Conservation (phyloP, 1,140 invertebrate species). For the Trigoniulus corallinus region DNA sequence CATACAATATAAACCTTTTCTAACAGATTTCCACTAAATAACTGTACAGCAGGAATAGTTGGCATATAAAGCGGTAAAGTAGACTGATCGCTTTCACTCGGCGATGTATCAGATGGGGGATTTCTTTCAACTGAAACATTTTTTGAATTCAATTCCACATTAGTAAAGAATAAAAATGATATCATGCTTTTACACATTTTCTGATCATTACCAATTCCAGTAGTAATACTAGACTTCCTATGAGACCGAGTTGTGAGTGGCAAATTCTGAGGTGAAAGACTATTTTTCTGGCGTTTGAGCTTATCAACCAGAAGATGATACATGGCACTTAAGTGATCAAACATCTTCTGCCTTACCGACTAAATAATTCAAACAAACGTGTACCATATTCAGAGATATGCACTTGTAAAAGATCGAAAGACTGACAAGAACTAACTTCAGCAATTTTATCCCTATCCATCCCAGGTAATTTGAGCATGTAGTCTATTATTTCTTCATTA, state of each 20-base stretch:
- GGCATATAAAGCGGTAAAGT: slow-evolving; percentile 11
- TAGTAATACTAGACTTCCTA: slow-evolving; percentile 44
- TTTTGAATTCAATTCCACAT: not conserved
- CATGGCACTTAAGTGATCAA: slow-evolving; percentile 92
- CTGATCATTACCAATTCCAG: slow-evolving; percentile 31
- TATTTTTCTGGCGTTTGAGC: slow-evolving; percentile 31
- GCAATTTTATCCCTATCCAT: slow-evolving; percentile 52
- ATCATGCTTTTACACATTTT: not conserved
- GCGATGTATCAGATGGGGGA: slow-evolving; percentile 11
- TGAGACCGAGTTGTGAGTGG: slow-evolving; percentile 26
- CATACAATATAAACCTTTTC: slow-evolving; percentile 40
- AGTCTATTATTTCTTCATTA: slow-evolving; percentile 49
- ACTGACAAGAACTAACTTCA: slow-evolving; percentile 33
- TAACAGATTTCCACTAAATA: slow-evolving; percentile 19
- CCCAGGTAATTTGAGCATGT: slow-evolving; percentile 64
- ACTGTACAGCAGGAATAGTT: slow-evolving; percentile 12
- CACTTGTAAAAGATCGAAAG: too few species aligned
- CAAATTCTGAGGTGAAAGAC: slow-evolving; percentile 23
- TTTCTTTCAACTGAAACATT: slow-evolving; percentile 21
- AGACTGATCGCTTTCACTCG: slow-evolving; percentile 15
- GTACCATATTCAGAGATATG: too few species aligned
- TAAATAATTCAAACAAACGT: slow-evolving; percentile 23
- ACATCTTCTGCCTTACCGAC: slow-evolving; percentile 70
- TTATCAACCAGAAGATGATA: slow-evolving; percentile 83
- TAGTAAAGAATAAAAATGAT: not conserved